Percentiles rank a stretch among this genome's conserved stretches.
Conservation (phyloP, 2,888 invertebrate species). For the Strigamia maritima region DNA sequence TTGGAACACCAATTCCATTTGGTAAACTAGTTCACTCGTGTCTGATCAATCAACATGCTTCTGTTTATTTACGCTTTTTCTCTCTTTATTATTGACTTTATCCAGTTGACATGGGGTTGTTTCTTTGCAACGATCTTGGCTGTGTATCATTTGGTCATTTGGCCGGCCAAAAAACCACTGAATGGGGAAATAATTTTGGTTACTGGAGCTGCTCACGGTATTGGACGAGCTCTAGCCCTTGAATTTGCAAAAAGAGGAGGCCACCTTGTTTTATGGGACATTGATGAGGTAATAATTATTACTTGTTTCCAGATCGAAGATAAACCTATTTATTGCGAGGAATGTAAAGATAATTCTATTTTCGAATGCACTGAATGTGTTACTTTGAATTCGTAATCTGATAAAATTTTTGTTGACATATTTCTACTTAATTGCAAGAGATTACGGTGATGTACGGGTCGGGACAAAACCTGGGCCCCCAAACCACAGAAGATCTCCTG, state of each 20-base stretch:
- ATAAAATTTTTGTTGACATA: too few relatives aligned
- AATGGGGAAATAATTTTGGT: slow-evolving; percentile 75
- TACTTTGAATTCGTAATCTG: too few relatives aligned
- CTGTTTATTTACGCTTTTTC: slow-evolving; percentile 28
- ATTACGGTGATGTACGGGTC: too few relatives aligned
- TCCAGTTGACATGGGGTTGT: not conserved
- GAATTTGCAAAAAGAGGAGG: slow-evolving; percentile 70
- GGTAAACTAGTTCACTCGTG: too few relatives aligned
- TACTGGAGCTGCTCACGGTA: slow-evolving; percentile 81
- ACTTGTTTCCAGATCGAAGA: not conserved
- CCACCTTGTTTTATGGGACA: slow-evolving; percentile 71
- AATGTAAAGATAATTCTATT: too few relatives aligned
- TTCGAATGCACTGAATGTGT: too few relatives aligned
- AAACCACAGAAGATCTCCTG: too few relatives aligned
- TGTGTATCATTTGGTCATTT: slow-evolving; percentile 61
- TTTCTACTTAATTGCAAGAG: too few relatives aligned
- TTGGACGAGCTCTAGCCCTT: slow-evolving; percentile 72
- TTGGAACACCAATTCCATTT: too few relatives aligned
- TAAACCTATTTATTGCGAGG: too few relatives aligned
- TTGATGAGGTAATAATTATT: slow-evolving; percentile 59
- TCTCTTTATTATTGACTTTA: slow-evolving; percentile 19
- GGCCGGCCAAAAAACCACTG: slow-evolving; percentile 65
- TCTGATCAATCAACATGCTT: not conserved
- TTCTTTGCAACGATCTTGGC: slow-evolving; percentile 51
- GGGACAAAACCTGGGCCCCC: too few relatives aligned